Conservation (phyloP, 2,797 vertebrate species). For the Acridotheres tristis region DNA sequence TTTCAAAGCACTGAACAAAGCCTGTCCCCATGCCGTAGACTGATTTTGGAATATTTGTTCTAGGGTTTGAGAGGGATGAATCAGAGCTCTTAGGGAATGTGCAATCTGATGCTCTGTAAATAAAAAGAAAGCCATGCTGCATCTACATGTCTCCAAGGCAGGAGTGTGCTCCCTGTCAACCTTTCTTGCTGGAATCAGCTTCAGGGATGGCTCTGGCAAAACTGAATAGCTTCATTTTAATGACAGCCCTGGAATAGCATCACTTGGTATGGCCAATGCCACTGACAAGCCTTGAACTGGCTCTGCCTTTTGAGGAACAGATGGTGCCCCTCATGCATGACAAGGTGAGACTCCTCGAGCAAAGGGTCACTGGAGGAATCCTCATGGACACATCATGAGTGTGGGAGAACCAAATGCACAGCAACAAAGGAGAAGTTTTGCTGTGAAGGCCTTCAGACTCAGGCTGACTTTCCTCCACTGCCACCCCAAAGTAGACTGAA, state of each 20-base stretch:
- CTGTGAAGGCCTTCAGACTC: neutral
- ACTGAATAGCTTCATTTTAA: neutral
- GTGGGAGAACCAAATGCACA: neutral
- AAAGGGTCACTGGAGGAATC: neutral
- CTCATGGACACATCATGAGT: neutral
- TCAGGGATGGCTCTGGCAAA: neutral
- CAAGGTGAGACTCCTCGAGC: neutral
- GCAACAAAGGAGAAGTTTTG: neutral
- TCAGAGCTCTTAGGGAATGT: slow-evolving; percentile 51
- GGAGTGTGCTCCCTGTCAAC: slow-evolving; percentile 23
- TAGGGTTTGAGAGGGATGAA: slow-evolving; percentile 61
- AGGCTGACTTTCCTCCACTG: neutral
- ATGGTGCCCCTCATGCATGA: neutral
- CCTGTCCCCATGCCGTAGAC: slow-evolving; percentile 42
- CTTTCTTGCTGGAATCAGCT: neutral
- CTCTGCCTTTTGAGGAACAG: slow-evolving; percentile 17
- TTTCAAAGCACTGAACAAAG: slow-evolving; percentile 63
- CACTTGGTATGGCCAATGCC: neutral
- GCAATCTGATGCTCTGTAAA: slow-evolving; percentile 58
- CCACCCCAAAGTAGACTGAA: neutral
- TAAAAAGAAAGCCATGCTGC: slow-evolving; percentile 40
- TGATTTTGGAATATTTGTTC: slow-evolving; percentile 65
- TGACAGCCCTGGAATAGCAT: neutral
- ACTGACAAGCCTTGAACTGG: neutral
- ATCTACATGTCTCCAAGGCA: neutral